Conservation (phyloP, 2,888 invertebrate species). For the Sipha maydis region DNA sequence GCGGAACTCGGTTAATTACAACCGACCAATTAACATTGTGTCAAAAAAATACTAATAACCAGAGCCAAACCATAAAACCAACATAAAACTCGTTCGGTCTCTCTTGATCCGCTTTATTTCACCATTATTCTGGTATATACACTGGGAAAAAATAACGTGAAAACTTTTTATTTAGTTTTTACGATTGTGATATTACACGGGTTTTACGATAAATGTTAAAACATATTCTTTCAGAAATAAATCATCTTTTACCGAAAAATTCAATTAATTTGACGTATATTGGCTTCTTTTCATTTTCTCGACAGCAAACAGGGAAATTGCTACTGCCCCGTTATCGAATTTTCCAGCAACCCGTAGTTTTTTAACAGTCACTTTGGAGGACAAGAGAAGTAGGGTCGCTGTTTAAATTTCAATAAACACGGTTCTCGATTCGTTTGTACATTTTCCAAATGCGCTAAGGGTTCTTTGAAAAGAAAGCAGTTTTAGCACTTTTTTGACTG, state of each 20-base stretch:
- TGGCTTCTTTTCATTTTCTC: conserved; percentile 43
- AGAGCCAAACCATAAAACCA: conserved; percentile 20
- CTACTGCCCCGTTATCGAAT: not conserved
- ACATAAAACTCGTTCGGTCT: conserved; percentile 16
- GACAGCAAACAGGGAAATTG: not conserved
- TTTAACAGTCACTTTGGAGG: conserved; percentile 24
- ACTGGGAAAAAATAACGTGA: not conserved
- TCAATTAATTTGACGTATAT: conserved; percentile 39
- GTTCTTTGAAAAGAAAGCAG: conserved; percentile 54
- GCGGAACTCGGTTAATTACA: conserved; percentile 40
- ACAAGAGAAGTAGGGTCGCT: conserved; percentile 10
- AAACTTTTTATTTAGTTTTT: conserved; percentile 41
- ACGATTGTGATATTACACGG: not conserved
- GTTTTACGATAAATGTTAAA: conserved; percentile 23
- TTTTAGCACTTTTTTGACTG: conserved; percentile 50
- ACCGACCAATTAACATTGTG: conserved; percentile 11
- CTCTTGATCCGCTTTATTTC: not conserved
- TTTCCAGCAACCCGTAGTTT: not conserved
- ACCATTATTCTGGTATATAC: conserved; percentile 2
- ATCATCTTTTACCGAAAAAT: conserved; percentile 22
- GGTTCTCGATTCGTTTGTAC: conserved; percentile 54
- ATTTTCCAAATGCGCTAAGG: conserved; percentile 32
- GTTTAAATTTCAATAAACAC: conserved; percentile 60
- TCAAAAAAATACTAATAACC: conserved; percentile 38
- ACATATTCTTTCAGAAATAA: not conserved